Conservation (phyloP, 23 tunicate species). For the Halocynthia aurantium region DNA sequence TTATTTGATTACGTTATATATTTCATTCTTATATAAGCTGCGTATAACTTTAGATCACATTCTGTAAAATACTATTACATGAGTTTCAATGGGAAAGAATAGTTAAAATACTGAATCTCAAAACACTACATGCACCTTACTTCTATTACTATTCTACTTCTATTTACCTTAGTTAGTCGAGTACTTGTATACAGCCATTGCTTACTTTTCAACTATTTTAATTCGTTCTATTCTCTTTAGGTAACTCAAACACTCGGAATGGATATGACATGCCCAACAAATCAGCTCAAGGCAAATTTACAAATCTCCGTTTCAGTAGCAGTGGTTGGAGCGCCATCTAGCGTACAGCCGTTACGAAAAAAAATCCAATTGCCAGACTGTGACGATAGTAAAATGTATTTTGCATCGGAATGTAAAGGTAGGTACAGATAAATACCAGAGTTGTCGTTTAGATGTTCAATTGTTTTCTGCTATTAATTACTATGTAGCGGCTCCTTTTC, state of each 20-base stretch:
- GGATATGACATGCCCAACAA: background rate
- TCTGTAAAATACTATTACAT: too few relatives aligned
- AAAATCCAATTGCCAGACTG: background rate
- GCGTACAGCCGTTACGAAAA: background rate
- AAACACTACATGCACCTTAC: too few relatives aligned
- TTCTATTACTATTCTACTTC: too few relatives aligned
- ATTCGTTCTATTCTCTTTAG: constrained; percentile 1
- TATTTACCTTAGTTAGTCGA: too few relatives aligned
- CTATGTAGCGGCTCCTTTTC: too few relatives aligned
- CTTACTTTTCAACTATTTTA: background rate
- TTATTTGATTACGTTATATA: too few relatives aligned
- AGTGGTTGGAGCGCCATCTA: background rate
- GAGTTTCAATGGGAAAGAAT: too few relatives aligned
- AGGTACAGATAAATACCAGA: background rate
- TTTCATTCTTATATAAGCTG: too few relatives aligned
- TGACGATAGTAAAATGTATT: background rate
- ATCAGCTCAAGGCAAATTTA: background rate
- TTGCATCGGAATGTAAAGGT: background rate
- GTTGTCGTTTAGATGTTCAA: background rate
- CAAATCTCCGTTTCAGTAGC: background rate
- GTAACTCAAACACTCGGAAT: constrained; percentile 2
- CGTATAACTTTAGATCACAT: too few relatives aligned
- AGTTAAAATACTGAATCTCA: too few relatives aligned
- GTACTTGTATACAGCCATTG: background rate
- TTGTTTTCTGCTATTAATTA: too few relatives aligned